A percentile compares a stretch with the other conserved stretches of the same genome.
Evolutionary conservation across 2,797 vertebrate species (phyloP).

Genomic region (Lates japonicus): DNA sequence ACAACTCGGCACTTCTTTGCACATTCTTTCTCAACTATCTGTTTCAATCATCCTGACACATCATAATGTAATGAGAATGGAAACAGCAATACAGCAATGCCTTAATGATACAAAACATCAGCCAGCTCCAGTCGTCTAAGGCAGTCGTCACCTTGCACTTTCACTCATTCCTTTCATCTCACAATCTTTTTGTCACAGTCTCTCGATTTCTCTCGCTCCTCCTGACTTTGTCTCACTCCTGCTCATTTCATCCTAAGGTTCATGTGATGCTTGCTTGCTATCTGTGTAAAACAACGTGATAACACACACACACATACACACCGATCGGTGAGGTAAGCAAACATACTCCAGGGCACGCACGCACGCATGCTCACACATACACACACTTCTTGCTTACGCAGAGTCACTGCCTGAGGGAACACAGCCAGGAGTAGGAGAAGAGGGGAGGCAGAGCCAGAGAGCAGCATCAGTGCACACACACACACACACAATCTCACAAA

Average conservation of each 20-base stretch:
- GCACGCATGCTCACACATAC: constrained; percentile 17
- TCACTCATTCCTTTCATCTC: constrained; percentile 25
- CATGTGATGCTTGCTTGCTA: constrained; percentile 9
- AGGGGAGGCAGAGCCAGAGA: constrained; percentile 52
- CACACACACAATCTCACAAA: constrained; percentile 27
- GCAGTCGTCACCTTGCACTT: constrained; percentile 25
- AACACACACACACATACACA: constrained; percentile 33
- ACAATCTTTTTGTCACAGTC: constrained; percentile 15
- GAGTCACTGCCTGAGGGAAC: constrained; percentile 75
- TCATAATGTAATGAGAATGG: not conserved
- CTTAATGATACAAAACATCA: constrained; percentile 25
- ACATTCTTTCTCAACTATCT: constrained; percentile 12
- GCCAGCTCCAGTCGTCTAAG: not conserved
- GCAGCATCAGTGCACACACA: constrained; percentile 46
- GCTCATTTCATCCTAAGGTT: constrained; percentile 32
- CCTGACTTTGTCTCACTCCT: constrained; percentile 27
- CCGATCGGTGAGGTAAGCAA: constrained; percentile 1
- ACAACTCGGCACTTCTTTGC: constrained; percentile 29
- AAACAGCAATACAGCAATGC: constrained; percentile 1
- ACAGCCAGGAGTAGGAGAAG: constrained; percentile 71
- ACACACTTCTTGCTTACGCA: constrained; percentile 69
- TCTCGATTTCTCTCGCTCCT: constrained; percentile 3
- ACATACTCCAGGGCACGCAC: constrained; percentile 15
- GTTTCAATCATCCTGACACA: constrained; percentile 11
- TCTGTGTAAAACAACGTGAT: constrained; percentile 38